phyloP scores from a whole-genome alignment of 2,113 vertebrate species.

The Ictalurus punctatus region DNA sequence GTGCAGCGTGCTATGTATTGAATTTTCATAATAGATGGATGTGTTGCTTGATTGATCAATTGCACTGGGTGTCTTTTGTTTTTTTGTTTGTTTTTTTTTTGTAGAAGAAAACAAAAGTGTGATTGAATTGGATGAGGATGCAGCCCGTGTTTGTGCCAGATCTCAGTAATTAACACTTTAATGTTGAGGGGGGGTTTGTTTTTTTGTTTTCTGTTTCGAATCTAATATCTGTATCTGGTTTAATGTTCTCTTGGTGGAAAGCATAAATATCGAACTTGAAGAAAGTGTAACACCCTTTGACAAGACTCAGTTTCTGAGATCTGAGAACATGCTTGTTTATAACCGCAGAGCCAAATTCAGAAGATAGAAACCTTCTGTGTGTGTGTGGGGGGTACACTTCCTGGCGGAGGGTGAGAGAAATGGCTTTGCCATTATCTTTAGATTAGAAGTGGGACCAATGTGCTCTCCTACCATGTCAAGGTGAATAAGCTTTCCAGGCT shows the following conservation, averaged over 20 bases:
- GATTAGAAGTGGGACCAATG: constrained; percentile 34
- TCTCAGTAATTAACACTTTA: neutral
- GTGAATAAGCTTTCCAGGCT: constrained; percentile 28
- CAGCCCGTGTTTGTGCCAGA: neutral
- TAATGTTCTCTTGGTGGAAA: neutral
- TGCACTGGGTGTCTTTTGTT: constrained; percentile 36
- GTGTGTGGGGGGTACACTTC: neutral
- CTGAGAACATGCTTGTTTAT: neutral
- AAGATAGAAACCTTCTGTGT: neutral
- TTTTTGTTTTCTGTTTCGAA: neutral
- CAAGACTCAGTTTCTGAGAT: neutral
- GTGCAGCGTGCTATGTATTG: constrained; percentile 59
- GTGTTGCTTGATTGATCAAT: constrained; percentile 20
- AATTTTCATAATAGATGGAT: constrained; percentile 51
- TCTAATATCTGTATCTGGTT: neutral
- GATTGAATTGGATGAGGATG: constrained; percentile 56
- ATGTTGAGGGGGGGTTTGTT: neutral
- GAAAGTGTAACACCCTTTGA: neutral
- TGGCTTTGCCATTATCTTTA: constrained; percentile 38
- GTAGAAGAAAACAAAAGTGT: neutral
- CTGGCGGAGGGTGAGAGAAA: neutral
- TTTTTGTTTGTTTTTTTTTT: neutral
- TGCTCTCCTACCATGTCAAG: constrained; percentile 26
- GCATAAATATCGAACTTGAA: neutral
- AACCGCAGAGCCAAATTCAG: neutral